Evolutionary conservation across 2,113 vertebrate species (phyloP).

Genomic region (Sminthopsis crassicaudata): DNA sequence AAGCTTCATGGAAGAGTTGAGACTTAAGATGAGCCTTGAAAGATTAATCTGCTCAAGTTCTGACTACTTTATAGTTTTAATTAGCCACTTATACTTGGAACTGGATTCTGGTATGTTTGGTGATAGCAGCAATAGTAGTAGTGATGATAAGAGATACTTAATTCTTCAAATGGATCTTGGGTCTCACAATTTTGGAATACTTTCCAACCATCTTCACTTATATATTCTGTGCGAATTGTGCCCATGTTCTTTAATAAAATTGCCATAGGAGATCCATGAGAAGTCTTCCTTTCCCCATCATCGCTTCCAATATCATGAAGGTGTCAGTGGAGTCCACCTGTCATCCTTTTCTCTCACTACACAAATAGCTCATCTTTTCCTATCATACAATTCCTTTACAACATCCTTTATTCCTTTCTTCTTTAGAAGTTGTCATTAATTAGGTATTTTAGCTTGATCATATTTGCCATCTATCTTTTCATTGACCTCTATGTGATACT

Average conservation of each 20-base stretch:
- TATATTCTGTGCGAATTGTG: background rate
- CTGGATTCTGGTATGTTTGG: background rate
- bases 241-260: background rate
- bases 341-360: background rate
- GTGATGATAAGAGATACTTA: background rate
- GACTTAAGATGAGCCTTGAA: slow-evolving; percentile 9
- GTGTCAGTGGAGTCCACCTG: background rate
- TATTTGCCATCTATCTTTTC: background rate
- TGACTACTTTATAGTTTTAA: slow-evolving; percentile 8
- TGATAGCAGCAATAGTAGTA: background rate
- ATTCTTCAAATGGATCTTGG: background rate
- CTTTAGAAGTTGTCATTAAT: background rate
- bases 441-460: background rate
- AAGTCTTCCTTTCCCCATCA: background rate
- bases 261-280: background rate
- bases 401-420: background rate
- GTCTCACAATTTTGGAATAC: background rate
- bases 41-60: background rate
- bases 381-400: background rate
- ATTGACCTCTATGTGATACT: background rate
- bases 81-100: background rate
- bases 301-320: background rate
- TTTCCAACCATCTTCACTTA: background rate
- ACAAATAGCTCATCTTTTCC: background rate
- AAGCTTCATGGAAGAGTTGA: slow-evolving; percentile 39